Conservation (phyloP, 1,140 invertebrate genomes). For the Patella vulgata region DNA sequence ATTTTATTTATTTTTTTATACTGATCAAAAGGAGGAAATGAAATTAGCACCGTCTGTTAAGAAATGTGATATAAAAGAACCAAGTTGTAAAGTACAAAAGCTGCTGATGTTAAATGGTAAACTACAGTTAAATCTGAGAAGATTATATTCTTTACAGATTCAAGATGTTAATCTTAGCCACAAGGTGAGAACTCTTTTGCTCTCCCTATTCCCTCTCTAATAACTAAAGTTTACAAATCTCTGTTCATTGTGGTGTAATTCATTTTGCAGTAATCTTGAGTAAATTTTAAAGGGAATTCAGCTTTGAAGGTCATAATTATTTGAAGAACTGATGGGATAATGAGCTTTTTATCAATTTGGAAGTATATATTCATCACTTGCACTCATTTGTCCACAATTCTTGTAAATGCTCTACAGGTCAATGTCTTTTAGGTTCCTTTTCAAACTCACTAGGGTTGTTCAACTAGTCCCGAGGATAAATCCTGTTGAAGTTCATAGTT, state of each 20-base stretch:
- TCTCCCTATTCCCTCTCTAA: not conserved
- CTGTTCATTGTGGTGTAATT: not conserved
- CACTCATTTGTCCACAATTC: too few species aligned
- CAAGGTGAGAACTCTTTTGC: slow-evolving; percentile 7
- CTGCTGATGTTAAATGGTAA: slow-evolving; percentile 41
- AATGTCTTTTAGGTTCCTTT: too few species aligned
- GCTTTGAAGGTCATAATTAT: not conserved
- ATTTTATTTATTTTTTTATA: too few species aligned
- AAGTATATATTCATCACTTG: not conserved
- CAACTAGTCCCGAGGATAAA: too few species aligned
- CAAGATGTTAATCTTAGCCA: slow-evolving; percentile 14
- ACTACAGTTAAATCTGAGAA: slow-evolving; percentile 34
- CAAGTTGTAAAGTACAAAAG: slow-evolving; percentile 23
- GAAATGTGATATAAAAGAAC: not conserved
- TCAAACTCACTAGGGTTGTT: too few species aligned
- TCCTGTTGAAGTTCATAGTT: too few species aligned
- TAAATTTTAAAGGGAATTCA: not conserved
- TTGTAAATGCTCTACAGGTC: too few species aligned
- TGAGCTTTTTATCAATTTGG: not conserved
- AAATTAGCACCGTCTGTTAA: too few species aligned
- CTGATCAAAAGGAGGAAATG: too few species aligned
- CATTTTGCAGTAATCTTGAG: not conserved
- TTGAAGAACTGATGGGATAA: too few species aligned
- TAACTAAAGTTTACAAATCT: not conserved
- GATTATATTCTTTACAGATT: slow-evolving; percentile 29